Evolutionary conservation across 2,797 vertebrate genomes (phyloP).

Genomic region (Cichlasoma orientale): DNA sequence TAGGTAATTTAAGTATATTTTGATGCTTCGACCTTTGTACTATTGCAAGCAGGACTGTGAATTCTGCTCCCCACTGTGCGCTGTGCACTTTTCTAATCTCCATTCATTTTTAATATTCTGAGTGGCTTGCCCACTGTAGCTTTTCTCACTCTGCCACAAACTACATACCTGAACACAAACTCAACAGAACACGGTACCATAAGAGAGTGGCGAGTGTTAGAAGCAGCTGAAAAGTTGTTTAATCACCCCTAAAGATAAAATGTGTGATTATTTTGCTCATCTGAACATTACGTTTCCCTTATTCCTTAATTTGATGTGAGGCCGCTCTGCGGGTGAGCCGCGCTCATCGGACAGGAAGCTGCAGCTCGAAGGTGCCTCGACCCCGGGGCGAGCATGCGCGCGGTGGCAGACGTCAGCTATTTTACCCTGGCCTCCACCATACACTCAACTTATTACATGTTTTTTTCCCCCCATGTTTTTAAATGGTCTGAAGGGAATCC

Average conservation of each 20-base stretch:
- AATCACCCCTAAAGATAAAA: background rate
- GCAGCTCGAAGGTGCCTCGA: conserved; percentile 30
- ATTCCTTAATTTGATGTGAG: background rate
- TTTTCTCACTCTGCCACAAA: too few relatives aligned
- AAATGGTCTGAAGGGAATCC: conserved; percentile 70
- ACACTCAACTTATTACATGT: conserved; percentile 21
- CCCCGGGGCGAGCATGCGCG: conserved; percentile 39
- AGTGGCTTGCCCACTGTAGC: too few relatives aligned
- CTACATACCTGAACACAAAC: too few relatives aligned
- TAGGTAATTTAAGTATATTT: background rate
- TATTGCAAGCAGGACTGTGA: background rate
- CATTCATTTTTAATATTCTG: too few relatives aligned
- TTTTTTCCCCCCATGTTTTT: conserved; percentile 9
- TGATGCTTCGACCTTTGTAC: background rate
- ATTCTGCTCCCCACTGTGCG: too few relatives aligned
- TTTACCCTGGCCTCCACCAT: conserved; percentile 25
- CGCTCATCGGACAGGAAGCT: conserved; percentile 31
- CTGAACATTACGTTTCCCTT: background rate
- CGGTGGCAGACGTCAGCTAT: conserved; percentile 54
- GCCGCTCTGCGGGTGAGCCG: background rate
- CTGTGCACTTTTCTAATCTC: too few relatives aligned
- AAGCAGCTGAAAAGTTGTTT: too few relatives aligned
- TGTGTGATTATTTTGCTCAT: background rate
- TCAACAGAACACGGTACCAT: too few relatives aligned
- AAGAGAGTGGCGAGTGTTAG: too few relatives aligned